phyloP scores from a whole-genome alignment of 1,140 invertebrate genomes.

The Papilio polyxenes region DNA sequence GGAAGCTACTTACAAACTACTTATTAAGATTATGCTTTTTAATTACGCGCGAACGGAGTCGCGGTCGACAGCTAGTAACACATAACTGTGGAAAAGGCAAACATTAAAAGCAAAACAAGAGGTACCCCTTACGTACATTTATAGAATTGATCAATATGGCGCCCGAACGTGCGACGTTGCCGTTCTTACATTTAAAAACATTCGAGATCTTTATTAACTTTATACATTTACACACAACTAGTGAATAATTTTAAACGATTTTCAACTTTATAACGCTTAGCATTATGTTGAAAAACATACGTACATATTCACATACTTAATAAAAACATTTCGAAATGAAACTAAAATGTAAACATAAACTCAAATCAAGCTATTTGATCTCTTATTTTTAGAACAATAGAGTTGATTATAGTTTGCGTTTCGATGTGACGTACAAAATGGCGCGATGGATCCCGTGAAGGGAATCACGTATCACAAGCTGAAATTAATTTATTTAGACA shows the following conservation, averaged over 20 bases:
- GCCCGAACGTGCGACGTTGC: conserved; percentile 52
- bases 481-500: not conserved
- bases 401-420: conserved; percentile 36
- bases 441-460: conserved; percentile 46
- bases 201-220: conserved; percentile 40
- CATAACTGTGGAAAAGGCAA: conserved; percentile 6
- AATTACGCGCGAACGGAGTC: too few relatives aligned
- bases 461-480: conserved; percentile 45
- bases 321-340: conserved; percentile 42
- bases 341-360: conserved; percentile 49
- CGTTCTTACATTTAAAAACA: conserved; percentile 55
- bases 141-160: conserved; percentile 59
- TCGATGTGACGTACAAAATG: conserved; percentile 44
- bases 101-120: conserved; percentile 16
- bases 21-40: too few relatives aligned
- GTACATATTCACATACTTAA: not conserved
- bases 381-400: not conserved
- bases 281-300: not conserved
- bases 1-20: too few relatives aligned
- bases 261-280: not conserved
- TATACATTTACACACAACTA: conserved; percentile 15
- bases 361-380: conserved; percentile 17
- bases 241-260: conserved; percentile 27
- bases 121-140: conserved; percentile 46
- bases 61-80: not conserved